Evolutionary conservation across 1,140 invertebrate genomes (phyloP).

Genomic region (Penaeus chinensis): DNA sequence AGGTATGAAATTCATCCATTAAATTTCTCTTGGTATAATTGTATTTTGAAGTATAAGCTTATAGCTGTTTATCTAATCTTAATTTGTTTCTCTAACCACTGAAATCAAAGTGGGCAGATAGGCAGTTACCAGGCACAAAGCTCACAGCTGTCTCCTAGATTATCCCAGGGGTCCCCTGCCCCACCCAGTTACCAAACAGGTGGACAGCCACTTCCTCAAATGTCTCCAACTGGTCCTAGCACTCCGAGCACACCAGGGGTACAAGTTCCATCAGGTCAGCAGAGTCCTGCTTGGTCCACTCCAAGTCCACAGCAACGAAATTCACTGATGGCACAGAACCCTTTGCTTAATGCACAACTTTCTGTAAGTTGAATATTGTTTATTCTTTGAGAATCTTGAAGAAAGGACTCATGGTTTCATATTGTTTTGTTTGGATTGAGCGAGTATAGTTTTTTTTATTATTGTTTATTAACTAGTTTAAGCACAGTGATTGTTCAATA

Average conservation of each 20-base stretch:
- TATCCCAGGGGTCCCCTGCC: constrained; percentile 55
- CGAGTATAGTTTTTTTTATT: too few species aligned
- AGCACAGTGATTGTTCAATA: too few species aligned
- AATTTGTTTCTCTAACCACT: background rate
- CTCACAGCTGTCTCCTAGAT: constrained; percentile 48
- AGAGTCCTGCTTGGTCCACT: constrained; percentile 56
- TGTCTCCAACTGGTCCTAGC: constrained; percentile 50
- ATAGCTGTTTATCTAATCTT: background rate
- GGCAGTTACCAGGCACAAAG: constrained; percentile 48
- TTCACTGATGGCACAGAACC: constrained; percentile 53
- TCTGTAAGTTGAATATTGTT: constrained; percentile 15
- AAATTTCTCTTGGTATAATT: background rate
- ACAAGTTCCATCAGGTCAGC: constrained; percentile 47
- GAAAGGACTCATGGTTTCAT: too few species aligned
- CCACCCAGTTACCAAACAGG: constrained; percentile 46
- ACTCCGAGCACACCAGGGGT: constrained; percentile 38
- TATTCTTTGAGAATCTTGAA: too few species aligned
- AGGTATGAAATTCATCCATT: too few species aligned
- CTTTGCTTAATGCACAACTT: constrained; percentile 58
- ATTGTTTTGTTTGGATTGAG: too few species aligned
- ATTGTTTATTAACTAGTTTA: too few species aligned
- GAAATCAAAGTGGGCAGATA: constrained; percentile 46
- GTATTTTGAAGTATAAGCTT: background rate
- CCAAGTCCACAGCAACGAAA: constrained; percentile 41
- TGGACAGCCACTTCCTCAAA: constrained; percentile 50